These are phyloP conservation scores for Venustaconcha ellipsiformis DNA, from an alignment of 1,140 invertebrate genomes.

Conservation along the genomic window DNA sequence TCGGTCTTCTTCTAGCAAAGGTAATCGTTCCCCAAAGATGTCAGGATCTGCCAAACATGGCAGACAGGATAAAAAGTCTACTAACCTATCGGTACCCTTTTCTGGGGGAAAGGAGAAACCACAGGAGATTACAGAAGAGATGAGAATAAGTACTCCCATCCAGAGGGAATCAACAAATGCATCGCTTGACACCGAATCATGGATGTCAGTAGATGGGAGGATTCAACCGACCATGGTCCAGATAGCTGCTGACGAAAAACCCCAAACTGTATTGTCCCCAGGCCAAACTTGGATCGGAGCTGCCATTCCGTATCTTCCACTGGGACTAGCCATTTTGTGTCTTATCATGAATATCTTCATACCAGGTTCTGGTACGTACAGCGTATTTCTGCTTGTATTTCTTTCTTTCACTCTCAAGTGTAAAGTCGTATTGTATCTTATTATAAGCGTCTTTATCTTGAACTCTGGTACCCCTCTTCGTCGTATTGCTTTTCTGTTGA, in stretches of 20 bases:
- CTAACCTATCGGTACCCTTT: too few species aligned
- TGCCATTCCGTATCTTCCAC: constrained; percentile 88
- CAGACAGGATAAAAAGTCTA: too few species aligned
- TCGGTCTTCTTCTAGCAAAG: too few species aligned
- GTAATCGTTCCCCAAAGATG: too few species aligned
- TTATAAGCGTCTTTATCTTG: too few species aligned
- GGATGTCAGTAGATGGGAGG: constrained; percentile 1
- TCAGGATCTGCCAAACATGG: too few species aligned
- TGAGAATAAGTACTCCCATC: neutral
- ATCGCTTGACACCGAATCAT: neutral
- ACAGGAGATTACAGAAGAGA: too few species aligned
- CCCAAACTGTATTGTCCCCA: constrained; percentile 4
- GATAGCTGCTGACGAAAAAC: constrained; percentile 24
- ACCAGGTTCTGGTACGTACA: constrained; percentile 82
- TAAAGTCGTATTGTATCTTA: too few species aligned
- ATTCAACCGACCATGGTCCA: constrained; percentile 1
- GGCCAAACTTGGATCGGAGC: constrained; percentile 84
- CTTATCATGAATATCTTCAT: constrained; percentile 85
- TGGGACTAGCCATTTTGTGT: constrained; percentile 87
- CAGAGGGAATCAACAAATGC: constrained; percentile 4
- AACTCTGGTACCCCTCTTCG: too few species aligned
- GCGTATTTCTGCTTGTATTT: neutral
- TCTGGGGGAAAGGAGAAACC: too few species aligned
- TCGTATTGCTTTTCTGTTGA: too few species aligned
- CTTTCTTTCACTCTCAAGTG: too few species aligned